These are phyloP conservation scores for Vireo griseus DNA, from an alignment of 2,797 vertebrate genomes.

Conservation along the genomic window DNA sequence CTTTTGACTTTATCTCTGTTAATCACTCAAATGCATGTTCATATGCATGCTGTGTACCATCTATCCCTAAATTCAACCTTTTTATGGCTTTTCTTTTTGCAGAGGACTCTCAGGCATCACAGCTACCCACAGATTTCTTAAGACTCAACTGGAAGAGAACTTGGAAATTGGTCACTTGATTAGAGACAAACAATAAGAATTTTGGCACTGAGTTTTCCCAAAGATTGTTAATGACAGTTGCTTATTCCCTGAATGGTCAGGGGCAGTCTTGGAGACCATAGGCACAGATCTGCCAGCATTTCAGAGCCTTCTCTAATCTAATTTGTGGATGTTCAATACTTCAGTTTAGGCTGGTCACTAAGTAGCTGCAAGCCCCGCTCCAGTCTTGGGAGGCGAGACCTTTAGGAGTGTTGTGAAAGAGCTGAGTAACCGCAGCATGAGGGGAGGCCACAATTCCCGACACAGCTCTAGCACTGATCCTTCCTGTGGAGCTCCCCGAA, in stretches of 20 bases:
- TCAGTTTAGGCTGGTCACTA: neutral
- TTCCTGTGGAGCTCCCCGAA: slow-evolving; percentile 32
- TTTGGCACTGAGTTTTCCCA: neutral
- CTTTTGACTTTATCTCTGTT: neutral
- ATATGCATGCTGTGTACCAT: neutral
- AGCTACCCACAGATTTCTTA: neutral
- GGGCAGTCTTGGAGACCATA: neutral
- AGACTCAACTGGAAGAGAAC: neutral
- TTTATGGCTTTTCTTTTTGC: neutral
- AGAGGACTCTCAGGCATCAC: neutral
- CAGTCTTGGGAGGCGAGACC: neutral
- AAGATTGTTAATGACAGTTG: neutral
- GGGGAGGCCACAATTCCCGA: neutral
- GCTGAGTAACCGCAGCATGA: neutral
- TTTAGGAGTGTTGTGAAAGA: neutral
- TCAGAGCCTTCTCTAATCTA: neutral
- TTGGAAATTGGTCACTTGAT: neutral
- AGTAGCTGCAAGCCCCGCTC: neutral
- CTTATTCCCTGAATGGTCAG: neutral
- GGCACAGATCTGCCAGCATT: slow-evolving; percentile 5
- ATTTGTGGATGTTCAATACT: neutral
- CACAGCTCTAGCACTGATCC: neutral
- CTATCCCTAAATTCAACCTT: neutral
- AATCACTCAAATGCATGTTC: neutral
- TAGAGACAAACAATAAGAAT: neutral